Conservation (phyloP, 2,113 vertebrate species). For the Brachyhypopomus gauderio region DNA sequence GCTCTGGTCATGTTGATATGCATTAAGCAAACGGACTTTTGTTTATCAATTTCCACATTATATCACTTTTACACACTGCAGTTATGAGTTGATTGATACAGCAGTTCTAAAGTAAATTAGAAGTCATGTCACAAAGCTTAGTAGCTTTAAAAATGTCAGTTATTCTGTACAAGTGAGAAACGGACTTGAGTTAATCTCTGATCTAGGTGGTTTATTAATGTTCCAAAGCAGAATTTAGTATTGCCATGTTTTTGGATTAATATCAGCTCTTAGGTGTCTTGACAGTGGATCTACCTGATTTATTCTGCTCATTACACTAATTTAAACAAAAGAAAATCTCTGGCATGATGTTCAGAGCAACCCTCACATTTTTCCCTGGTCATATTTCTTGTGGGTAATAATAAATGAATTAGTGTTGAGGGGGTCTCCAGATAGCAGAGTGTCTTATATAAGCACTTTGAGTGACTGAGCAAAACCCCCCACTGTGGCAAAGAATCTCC, state of each 20-base stretch:
- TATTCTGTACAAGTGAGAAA: neutral
- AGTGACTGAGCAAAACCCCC: constrained; percentile 69
- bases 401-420: constrained; percentile 74
- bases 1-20: constrained; percentile 15
- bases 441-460: constrained; percentile 77
- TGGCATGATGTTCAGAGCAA: constrained; percentile 55
- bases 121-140: too few species aligned
- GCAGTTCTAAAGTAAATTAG: neutral
- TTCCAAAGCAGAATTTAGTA: neutral
- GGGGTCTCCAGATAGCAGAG: constrained; percentile 71
- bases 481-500: constrained; percentile 75
- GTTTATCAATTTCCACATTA: neutral
- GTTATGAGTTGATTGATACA: neutral
- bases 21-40: constrained; percentile 3
- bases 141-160: too few species aligned
- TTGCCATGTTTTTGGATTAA: constrained; percentile 28
- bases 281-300: constrained; percentile 30
- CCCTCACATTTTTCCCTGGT: constrained; percentile 48
- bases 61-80: neutral
- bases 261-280: neutral
- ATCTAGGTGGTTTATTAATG: neutral
- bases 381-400: constrained; percentile 73
- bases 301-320: constrained; percentile 45
- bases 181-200: neutral
- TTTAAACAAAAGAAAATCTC: constrained; percentile 52